Evolutionary conservation across 2,113 vertebrate genomes (phyloP), one percentile per base, ranked within the genome.

Genomic region (Hirundichthys speculiger): DNA sequence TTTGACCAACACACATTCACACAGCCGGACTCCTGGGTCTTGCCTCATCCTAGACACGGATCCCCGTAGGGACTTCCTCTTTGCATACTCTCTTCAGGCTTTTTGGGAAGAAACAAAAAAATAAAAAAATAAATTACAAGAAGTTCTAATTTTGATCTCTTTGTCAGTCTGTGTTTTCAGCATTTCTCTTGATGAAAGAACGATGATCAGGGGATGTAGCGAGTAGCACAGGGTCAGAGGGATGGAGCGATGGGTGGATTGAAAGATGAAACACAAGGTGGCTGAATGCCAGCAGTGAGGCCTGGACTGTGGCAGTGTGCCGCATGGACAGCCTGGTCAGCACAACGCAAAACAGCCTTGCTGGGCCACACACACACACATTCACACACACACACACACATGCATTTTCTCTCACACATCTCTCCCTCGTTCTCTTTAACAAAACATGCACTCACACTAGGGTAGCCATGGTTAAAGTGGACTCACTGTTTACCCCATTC

Each of bases 271-370:
- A 83, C 77, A 88, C 75, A 79, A 85, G 76, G 86, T 89, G 87
- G 88, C 79, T 82, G 81, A 85, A 86, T 83, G 85, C 84, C 90
- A 91, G 83, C 84, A 61, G 6, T 77, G 85, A 85, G 84, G 86
- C 80, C 84, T 84, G 75, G 49, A 68, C 75, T 79, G 63, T 82
- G 72, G 73, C 74, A 49, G 51, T 59, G 64, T 73, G 78, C 74
- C 11, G 60, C 68, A 62, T 63, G 73, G 79, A 87, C 68, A 82
- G 88, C 86, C 73, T 82, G 88, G 86, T 91, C 90, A 91, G 90
- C 90, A 90, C 83, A 89, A 91, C 86, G 85, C 72, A 77, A 75
- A 83, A 73, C 71, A 82, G 79, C 73, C 61, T 54, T 63, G 39
- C 58, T 59, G 62, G 54, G 47, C 43, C 21, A 27, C 54, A 30